These are phyloP conservation scores for Pseudeuparius sepicola DNA, from an alignment of 2,888 invertebrate genomes.

Conservation along the genomic window DNA sequence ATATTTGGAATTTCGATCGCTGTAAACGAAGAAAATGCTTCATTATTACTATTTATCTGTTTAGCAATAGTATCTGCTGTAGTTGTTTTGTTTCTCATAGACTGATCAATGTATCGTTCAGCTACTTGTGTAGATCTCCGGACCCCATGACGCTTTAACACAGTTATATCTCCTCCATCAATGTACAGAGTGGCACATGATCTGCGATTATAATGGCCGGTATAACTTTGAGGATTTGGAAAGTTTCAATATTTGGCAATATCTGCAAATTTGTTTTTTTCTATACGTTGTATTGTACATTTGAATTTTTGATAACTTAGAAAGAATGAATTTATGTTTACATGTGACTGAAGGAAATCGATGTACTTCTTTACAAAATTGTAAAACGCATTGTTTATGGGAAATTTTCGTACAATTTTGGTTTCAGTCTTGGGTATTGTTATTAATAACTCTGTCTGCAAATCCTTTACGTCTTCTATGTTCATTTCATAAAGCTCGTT, in stretches of 20 bases:
- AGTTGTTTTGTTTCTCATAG: conserved; percentile 1
- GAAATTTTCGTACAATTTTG: conserved; percentile 16
- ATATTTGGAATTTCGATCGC: conserved; percentile 8
- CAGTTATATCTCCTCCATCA: conserved; percentile 5
- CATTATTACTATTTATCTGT: conserved; percentile 4
- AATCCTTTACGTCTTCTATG: conserved; percentile 15
- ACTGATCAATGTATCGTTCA: conserved; percentile 3
- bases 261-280: conserved; percentile 3
- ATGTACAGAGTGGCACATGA: conserved; percentile 8
- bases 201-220: conserved; percentile 9
- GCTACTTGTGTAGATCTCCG: neutral
- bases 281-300: conserved; percentile 7
- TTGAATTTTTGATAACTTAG: conserved; percentile 7
- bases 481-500: conserved; percentile 19
- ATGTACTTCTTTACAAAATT: conserved; percentile 4
- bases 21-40: conserved; percentile 7
- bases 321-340: conserved; percentile 1
- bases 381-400: conserved; percentile 9
- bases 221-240: conserved; percentile 6
- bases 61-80: conserved; percentile 3
- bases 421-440: conserved; percentile 16
- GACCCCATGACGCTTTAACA: conserved; percentile 3
- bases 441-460: conserved; percentile 13
- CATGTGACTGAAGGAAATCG: neutral
- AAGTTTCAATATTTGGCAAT: conserved; percentile 1